A percentile compares a stretch with the other conserved stretches of the same genome.
These are phyloP conservation scores for Cyanoderma ruficeps DNA, from an alignment of 2,113 vertebrate species.

Conservation along the genomic window DNA sequence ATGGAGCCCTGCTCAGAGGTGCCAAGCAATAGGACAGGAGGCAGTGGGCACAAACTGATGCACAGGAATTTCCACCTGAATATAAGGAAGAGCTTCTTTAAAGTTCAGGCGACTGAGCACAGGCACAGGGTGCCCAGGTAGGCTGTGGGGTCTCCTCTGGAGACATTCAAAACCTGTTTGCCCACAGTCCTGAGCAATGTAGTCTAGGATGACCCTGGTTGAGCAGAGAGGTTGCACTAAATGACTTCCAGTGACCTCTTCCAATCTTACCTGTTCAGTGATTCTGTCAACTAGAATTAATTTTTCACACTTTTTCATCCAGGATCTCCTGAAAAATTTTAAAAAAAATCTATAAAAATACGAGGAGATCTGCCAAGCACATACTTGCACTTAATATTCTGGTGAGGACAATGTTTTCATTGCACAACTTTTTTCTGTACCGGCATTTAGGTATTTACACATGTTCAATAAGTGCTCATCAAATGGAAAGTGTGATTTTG, in stretches of 20 bases:
- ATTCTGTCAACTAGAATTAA: not conserved
- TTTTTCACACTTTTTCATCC: not conserved
- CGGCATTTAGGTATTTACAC: not conserved
- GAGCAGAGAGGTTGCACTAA: not conserved
- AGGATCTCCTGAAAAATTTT: not conserved
- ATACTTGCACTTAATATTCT: not conserved
- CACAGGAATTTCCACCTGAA: not conserved
- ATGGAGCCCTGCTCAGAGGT: not conserved
- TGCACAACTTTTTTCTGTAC: not conserved
- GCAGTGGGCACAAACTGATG: not conserved
- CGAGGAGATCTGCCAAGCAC: not conserved
- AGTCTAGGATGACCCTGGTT: not conserved
- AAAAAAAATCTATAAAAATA: not conserved
- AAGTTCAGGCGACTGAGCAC: not conserved
- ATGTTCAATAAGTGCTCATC: not conserved
- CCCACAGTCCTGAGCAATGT: rapidly evolving
- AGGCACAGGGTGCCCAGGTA: not conserved
- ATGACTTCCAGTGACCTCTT: not conserved
- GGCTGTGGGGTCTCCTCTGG: not conserved
- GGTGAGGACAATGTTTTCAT: not conserved
- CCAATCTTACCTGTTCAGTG: not conserved
- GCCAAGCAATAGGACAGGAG: not conserved
- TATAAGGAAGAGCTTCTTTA: not conserved
- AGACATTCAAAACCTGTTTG: not conserved
- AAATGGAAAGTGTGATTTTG: not conserved